phyloP scores from a whole-genome alignment of 2,888 invertebrate species.

The Tubulanus polymorphus region DNA sequence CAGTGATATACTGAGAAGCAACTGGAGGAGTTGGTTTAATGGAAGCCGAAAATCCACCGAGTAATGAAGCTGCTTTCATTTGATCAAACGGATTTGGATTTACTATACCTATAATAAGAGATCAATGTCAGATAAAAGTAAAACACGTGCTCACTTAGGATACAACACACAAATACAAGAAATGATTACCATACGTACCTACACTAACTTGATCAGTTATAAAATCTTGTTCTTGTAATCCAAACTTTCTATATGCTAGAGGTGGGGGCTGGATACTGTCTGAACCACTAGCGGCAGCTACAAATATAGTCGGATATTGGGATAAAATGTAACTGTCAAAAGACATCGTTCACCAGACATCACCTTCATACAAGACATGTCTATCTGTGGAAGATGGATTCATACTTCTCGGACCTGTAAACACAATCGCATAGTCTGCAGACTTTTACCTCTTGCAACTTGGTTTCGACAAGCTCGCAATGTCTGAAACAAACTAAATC shows the following conservation, averaged over 20 bases:
- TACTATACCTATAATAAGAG: constrained; percentile 32
- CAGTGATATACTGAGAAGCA: constrained; percentile 70
- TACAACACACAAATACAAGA: neutral
- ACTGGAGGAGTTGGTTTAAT: constrained; percentile 68
- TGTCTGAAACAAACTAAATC: constrained; percentile 73
- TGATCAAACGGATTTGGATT: constrained; percentile 78
- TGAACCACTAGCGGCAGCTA: constrained; percentile 69
- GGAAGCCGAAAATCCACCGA: constrained; percentile 47
- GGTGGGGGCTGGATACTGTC: constrained; percentile 59
- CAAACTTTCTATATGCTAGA: constrained; percentile 79
- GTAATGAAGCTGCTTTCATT: constrained; percentile 73
- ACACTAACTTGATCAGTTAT: constrained; percentile 68
- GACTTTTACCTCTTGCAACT: constrained; percentile 75
- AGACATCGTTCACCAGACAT: neutral
- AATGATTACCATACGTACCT: constrained; percentile 29
- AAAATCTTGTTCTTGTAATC: constrained; percentile 67
- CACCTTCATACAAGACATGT: neutral
- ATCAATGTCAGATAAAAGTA: neutral
- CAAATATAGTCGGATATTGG: constrained; percentile 20
- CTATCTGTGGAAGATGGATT: neutral
- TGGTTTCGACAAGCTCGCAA: constrained; percentile 74
- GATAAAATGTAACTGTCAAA: constrained; percentile 5
- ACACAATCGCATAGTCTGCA: neutral
- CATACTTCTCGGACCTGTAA: neutral
- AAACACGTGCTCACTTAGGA: neutral